These are phyloP conservation scores for Chaetorhynchus papuensis DNA, from an alignment of 2,113 vertebrate genomes.

Conservation along the genomic window DNA sequence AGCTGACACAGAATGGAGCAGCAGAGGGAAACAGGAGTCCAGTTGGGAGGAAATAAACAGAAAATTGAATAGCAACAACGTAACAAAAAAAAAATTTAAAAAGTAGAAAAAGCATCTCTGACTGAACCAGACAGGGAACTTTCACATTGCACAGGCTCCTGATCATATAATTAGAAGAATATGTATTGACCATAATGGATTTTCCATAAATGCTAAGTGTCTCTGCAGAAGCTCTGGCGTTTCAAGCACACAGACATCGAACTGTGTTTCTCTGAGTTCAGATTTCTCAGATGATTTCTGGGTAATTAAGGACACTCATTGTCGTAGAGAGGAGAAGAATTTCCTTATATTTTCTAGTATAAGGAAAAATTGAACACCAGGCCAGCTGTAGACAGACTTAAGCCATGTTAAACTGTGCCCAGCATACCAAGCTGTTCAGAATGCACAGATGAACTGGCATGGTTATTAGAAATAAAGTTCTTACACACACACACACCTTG, in stretches of 20 bases:
- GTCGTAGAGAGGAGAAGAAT: background rate
- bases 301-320: background rate
- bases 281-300: background rate
- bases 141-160: background rate
- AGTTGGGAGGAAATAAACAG: background rate
- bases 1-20: fast-evolving
- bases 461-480: background rate
- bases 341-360: background rate
- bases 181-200: background rate
- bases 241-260: background rate
- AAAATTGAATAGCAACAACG: background rate
- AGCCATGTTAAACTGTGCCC: background rate
- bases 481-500: background rate
- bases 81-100: background rate
- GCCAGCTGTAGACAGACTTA: background rate
- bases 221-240: background rate
- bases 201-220: background rate
- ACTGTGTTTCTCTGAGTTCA: background rate
- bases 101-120: background rate
- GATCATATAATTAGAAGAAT: background rate
- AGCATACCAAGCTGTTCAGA: background rate
- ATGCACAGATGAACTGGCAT: background rate
- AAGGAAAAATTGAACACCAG: background rate
- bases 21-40: background rate
- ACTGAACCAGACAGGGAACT: background rate